These are phyloP conservation scores for Galleria mellonella DNA, from an alignment of 1,140 invertebrate species.

Conservation along the genomic window DNA sequence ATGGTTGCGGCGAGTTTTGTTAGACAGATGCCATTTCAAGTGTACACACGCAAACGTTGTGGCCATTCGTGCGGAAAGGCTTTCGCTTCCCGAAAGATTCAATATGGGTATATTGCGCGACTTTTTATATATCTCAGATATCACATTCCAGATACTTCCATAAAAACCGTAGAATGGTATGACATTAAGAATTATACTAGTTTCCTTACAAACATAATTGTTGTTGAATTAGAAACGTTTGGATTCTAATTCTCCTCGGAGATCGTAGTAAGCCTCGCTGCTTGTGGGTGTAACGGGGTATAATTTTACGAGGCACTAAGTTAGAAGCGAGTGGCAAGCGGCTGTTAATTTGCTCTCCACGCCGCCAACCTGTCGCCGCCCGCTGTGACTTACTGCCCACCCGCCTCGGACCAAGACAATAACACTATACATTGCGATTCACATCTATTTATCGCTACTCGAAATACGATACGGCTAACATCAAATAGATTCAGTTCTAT, in stretches of 20 bases:
- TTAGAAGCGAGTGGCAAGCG: constrained; percentile 61
- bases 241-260: constrained; percentile 38
- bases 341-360: constrained; percentile 65
- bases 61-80: constrained; percentile 21
- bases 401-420: constrained; percentile 25
- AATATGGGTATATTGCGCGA: constrained; percentile 3
- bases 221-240: constrained; percentile 44
- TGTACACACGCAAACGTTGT: constrained; percentile 21
- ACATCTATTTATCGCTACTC: constrained; percentile 23
- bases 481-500: constrained; percentile 10
- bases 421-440: constrained; percentile 33
- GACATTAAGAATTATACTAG: constrained; percentile 2
- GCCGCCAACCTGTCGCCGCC: constrained; percentile 58
- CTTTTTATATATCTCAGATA: constrained; percentile 4
- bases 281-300: constrained; percentile 48
- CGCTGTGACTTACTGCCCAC: constrained; percentile 57
- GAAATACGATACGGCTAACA: constrained; percentile 14
- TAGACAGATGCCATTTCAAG: constrained; percentile 39
- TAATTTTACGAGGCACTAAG: constrained; percentile 71
- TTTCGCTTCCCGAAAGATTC: constrained; percentile 11
- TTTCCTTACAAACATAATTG: constrained; percentile 24
- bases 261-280: constrained; percentile 28
- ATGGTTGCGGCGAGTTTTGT: constrained; percentile 29
- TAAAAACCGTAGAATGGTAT: not conserved
- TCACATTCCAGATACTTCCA: not conserved